Evolutionary conservation across 1,140 invertebrate genomes (phyloP).

Genomic region (Diuraphis noxia): DNA sequence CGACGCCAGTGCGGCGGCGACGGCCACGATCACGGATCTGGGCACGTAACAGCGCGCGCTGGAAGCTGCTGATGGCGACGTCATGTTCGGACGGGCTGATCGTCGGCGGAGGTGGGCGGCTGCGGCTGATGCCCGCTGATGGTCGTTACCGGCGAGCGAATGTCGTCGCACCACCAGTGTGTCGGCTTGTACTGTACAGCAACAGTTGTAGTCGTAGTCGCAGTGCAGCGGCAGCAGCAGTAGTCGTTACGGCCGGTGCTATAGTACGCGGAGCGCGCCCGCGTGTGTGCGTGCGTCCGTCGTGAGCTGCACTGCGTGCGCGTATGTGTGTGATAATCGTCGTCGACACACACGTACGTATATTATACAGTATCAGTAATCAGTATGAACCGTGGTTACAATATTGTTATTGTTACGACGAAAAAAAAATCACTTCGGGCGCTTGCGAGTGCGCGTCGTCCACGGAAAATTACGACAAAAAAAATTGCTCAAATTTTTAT

Average conservation of each 20-base stretch:
- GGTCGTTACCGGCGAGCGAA: slow-evolving; percentile 34
- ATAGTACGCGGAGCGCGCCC: background rate
- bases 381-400: background rate
- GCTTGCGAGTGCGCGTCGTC: background rate
- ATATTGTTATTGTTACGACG: background rate
- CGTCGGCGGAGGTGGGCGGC: background rate
- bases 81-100: background rate
- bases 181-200: background rate
- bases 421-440: background rate
- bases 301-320: background rate
- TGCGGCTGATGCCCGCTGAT: slow-evolving; percentile 16
- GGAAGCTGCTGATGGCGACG: slow-evolving; percentile 2
- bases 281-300: slow-evolving; percentile 24
- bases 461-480: background rate
- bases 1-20: slow-evolving; percentile 32
- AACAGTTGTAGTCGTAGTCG: slow-evolving; percentile 3
- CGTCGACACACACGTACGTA: background rate
- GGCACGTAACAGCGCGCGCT: background rate
- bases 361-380: too few species aligned
- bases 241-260: background rate
- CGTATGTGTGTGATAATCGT: background rate
- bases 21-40: slow-evolving; percentile 36
- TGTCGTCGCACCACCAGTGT: background rate
- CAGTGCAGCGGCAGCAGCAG: background rate
- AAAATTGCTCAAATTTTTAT: background rate